Base-by-base conservation (phyloP, 1,140 invertebrate genomes). In the Conus betulinus region DNA sequence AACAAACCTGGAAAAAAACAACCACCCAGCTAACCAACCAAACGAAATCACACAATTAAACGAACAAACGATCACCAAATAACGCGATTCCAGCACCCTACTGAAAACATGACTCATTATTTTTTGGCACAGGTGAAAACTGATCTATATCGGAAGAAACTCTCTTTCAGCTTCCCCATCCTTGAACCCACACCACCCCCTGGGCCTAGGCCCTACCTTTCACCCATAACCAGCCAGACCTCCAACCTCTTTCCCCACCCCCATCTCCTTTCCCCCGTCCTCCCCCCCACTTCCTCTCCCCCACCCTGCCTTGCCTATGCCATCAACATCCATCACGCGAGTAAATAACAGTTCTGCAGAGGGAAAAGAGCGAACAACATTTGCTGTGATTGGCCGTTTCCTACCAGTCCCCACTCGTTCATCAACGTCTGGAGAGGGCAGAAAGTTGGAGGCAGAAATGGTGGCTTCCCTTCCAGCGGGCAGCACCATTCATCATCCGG, bases 271-370 rank as follows among this genome's bases (percentile, higher is more conserved):
- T 55, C 81, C 81, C 8, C 55, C 15, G 39, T 11, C 27, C 8
- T 39, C 51, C 15, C 7, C 25, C 25, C 25, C 10, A n/a, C 5
- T 52, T 5, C 51, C 53, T n/a, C 13, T 8, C 81, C 81, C 52
- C 39, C 52, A 51, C 81, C 20, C 81, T 55, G 53, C 55, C 82
- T 27, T 63, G 10, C 52, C 13, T 20, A 84, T 8, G 23, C 53
- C 82, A 6, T 25, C n/a, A 3, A n/a, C n/a, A 84, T 84, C 82
- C 82, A 53, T 84, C 82, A 84, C 25, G 7, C 7, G 82, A 63
- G 82, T 84, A 84, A 84, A 84, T 84, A 84, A 84, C 82, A 6
- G 53, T 84, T 84, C 63, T 84, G 82, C 15, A 84, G 23, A 52
- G 82, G 23, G n/a, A 17, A n/a, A 52, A 78, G 76, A 13, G 13